Base-by-base conservation (phyloP, 2,888 invertebrate species). In the Axea sp. region DNA sequence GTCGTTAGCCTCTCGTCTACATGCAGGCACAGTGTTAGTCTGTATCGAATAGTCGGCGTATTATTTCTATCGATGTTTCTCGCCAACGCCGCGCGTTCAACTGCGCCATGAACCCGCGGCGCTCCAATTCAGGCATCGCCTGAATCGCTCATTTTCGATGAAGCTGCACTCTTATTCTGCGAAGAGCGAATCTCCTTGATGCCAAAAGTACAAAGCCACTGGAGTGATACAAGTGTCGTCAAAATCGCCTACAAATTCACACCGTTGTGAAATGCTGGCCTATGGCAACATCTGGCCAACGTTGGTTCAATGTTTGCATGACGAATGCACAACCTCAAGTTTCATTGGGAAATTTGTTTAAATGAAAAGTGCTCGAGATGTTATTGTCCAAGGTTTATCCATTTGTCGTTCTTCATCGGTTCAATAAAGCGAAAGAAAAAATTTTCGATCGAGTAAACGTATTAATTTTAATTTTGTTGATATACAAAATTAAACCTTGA, bases 1-100 rank as follows among this genome's bases (percentile, higher is more conserved):
- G 83, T 83, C 83, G 79, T 83, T 83, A 83, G 80, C 82, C 83
- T 76, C 80, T 77, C 77, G 73, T 76, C 55, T 62, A 78, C 77
- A 73, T 78, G 76, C 73, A 76, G 57, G 65, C 65, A 17, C 35
- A 15, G 53, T 45, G 43, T 24, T 22, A 2, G 41, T 65, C 76
- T 73, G 67, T 77, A 79, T 77, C 73, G 76, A 76, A 77, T 76
- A 79, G 77, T 78, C 75, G 76, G 65, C 74, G 74, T 78, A 79
- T 81, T 80, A 81, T 81, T 81, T 71, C 78, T 80, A 81, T 80
- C 78, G 80, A 80, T 78, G 79, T 69, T 62, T 47, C 53, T 14
- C 72, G 45, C 45, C 39, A 65, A 33, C 31, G 62, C 24, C 24
- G 47, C 22, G 47, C 41, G 33, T n/a, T n/a, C n/a, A 35, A 17